Conservation (phyloP, 2,113 vertebrate species). For the Verasper variegatus region DNA sequence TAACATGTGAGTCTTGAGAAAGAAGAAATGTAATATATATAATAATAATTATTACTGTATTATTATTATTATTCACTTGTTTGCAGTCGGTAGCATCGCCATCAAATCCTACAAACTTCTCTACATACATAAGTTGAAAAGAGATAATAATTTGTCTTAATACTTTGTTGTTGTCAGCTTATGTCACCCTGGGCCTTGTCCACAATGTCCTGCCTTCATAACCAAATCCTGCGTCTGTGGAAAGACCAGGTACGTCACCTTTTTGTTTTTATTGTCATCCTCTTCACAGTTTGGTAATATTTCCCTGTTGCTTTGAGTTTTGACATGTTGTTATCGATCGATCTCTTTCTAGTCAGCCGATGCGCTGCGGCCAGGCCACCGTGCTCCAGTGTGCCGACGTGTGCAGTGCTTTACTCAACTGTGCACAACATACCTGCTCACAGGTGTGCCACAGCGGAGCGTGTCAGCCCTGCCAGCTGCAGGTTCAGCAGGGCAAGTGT, state of each 20-base stretch:
- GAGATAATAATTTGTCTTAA: background rate
- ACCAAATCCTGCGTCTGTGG: slow-evolving; percentile 95
- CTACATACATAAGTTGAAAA: too few relatives aligned
- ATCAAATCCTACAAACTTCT: background rate
- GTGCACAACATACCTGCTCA: slow-evolving; percentile 89
- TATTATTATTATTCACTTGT: too few relatives aligned
- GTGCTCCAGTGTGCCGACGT: slow-evolving; percentile 88
- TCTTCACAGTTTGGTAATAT: background rate
- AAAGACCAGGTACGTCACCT: slow-evolving; percentile 86
- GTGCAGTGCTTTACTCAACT: slow-evolving; percentile 90
- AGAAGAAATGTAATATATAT: too few relatives aligned
- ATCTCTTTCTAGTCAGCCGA: slow-evolving; percentile 85
- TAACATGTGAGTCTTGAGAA: slow-evolving; percentile 90
- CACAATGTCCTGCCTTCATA: slow-evolving; percentile 93
- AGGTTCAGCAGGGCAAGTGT: slow-evolving; percentile 88
- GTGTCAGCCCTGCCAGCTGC: slow-evolving; percentile 90
- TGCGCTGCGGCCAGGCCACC: slow-evolving; percentile 92
- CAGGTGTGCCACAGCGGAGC: slow-evolving; percentile 91
- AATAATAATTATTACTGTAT: too few relatives aligned
- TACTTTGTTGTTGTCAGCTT: slow-evolving; percentile 79
- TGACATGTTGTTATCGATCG: background rate
- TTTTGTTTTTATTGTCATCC: background rate
- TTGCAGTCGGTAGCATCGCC: too few relatives aligned
- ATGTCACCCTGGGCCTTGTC: slow-evolving; percentile 98
- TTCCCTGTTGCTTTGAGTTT: background rate